A percentile compares a stretch with the other conserved stretches of the same genome.
Evolutionary conservation across 2,888 invertebrate genomes (phyloP).

Genomic region (Lithophane semibrunnea): DNA sequence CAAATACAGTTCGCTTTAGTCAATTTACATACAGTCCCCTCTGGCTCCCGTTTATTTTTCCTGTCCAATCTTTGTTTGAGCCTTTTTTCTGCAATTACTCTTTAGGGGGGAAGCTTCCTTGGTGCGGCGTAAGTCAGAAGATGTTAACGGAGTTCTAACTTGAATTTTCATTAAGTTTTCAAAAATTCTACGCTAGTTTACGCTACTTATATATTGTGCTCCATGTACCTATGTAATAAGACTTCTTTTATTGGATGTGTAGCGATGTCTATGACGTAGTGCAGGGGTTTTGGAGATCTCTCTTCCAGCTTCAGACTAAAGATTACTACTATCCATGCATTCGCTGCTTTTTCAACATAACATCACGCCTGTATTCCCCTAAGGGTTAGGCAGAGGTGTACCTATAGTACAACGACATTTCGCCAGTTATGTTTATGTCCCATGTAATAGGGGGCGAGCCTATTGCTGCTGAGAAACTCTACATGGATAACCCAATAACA

Average conservation of each 20-base stretch:
- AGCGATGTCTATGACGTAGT: background rate
- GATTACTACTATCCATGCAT: too few relatives aligned
- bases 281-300: too few relatives aligned
- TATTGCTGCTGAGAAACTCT: too few relatives aligned
- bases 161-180: background rate
- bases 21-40: slow-evolving; percentile 68
- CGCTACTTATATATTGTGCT: too few relatives aligned
- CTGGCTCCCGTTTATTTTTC: slow-evolving; percentile 49
- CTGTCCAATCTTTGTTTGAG: slow-evolving; percentile 48
- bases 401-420: too few relatives aligned
- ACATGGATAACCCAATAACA: too few relatives aligned
- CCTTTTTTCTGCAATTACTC: slow-evolving; percentile 58
- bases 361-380: too few relatives aligned
- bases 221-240: background rate
- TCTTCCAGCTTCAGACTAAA: background rate
- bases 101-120: slow-evolving; percentile 41
- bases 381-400: too few relatives aligned
- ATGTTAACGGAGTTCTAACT: background rate
- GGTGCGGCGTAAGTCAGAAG: slow-evolving; percentile 31
- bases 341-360: too few relatives aligned
- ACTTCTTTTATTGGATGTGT: background rate
- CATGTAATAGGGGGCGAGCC: too few relatives aligned
- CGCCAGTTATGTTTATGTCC: too few relatives aligned
- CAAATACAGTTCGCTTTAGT: slow-evolving; percentile 58
- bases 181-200: background rate